These are phyloP conservation scores for Myotis daubentonii DNA, from an alignment of 2,797 vertebrate genomes.

Conservation along the genomic window DNA sequence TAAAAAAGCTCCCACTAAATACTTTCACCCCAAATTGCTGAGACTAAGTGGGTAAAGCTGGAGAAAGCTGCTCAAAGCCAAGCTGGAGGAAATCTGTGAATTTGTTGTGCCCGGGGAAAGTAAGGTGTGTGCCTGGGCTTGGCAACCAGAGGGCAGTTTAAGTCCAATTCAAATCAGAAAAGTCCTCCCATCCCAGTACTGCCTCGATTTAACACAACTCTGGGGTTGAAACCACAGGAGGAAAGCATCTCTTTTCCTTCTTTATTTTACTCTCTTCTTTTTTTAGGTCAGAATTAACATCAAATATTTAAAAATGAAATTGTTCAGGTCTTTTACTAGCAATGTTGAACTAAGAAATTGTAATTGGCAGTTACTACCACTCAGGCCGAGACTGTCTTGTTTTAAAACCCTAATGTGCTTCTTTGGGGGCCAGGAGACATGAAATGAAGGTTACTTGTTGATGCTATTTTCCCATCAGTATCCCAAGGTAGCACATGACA, in stretches of 20 bases:
- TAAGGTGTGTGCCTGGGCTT: background rate
- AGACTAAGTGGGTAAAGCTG: background rate
- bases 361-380: slow-evolving; percentile 32
- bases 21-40: background rate
- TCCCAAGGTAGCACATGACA: background rate
- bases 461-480: background rate
- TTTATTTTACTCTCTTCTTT: background rate
- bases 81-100: no score
- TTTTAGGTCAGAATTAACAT: slow-evolving; percentile 53
- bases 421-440: slow-evolving; percentile 18
- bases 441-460: background rate
- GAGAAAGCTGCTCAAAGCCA: background rate
- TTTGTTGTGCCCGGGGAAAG: background rate
- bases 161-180: background rate
- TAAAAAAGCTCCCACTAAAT: background rate
- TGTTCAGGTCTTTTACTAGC: slow-evolving; percentile 26
- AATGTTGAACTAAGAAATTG: slow-evolving; percentile 41
- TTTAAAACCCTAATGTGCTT: slow-evolving; percentile 55
- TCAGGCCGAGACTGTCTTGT: slow-evolving; percentile 38
- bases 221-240: background rate
- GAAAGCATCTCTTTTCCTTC: background rate
- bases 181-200: background rate
- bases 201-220: background rate
- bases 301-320: slow-evolving; percentile 65
- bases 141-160: background rate